Base-by-base conservation (phyloP, 1,140 invertebrate species). In the Bombus waltoni region DNA sequence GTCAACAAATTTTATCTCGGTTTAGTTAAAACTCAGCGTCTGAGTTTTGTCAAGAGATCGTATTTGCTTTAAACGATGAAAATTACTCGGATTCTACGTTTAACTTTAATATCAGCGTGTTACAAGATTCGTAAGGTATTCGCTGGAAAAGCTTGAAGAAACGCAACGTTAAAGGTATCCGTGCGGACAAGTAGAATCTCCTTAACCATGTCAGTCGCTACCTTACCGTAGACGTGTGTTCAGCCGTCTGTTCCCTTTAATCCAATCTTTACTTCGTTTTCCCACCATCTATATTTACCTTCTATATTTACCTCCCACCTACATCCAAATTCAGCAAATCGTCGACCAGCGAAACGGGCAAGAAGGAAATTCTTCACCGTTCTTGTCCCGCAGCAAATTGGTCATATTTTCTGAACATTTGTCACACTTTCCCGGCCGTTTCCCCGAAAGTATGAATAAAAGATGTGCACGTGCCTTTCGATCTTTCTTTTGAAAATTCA, bases 241-340 rank as follows among this genome's bases (percentile, higher is more conserved):
- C 35, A 28, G 35, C 5, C 68, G 65, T 22, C 35, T 40, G 32
- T 25, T 70, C 68, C 28, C 25, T 25, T 40, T 25, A 70, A 70
- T 22, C 10, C 68, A 25, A 70, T 70, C 68, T 40, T 70, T 40
- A 25, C 35, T 70, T 70, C 68, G 32, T 40, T 70, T 70, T 70
- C 35, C 38, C 10, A 28, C 22, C 9, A 22, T 32, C 65, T 70
- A 70, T 38, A 62, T 62, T n/a, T 62, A 71, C 25, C 35, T 68
- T 68, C 66, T 68, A 68, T 68, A 68, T 68, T 68, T 68, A 68
- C 66, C 38, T 71, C 13, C 25, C 68, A 71, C 68, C 68, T 71
- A 71, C 68, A 28, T 6, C 10, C 38, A 40, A 25, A 71, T 71
- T 22, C 22, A 40, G 25, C 1, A 28, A 71, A 40, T 66, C 32